Evolutionary conservation across 2,113 vertebrate genomes (phyloP).

Genomic region (Erythrolamprus reginae): DNA sequence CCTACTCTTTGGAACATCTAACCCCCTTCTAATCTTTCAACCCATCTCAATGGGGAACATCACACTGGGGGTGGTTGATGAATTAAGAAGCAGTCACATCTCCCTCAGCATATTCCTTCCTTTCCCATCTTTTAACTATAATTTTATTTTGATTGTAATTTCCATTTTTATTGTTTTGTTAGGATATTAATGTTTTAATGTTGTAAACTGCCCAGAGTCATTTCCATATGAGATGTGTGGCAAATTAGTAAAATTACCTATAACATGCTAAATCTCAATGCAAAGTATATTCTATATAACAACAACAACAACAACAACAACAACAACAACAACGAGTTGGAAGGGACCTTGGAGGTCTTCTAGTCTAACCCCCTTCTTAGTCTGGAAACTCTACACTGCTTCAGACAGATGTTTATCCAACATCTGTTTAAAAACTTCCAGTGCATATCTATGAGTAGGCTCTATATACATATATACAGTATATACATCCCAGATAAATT

Average conservation of each 20-base stretch:
- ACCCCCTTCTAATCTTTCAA: background rate
- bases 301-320: no score
- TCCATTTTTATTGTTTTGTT: background rate
- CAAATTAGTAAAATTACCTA: background rate
- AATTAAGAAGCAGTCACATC: background rate
- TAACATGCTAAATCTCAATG: background rate
- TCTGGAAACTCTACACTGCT: no score
- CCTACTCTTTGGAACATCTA: background rate
- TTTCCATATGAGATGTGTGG: background rate
- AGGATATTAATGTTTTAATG: background rate
- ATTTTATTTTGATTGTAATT: background rate
- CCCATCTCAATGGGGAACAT: background rate
- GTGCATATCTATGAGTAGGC: background rate
- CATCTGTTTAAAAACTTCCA: no score
- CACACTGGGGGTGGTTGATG: background rate
- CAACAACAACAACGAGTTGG: no score
- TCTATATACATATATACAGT: background rate
- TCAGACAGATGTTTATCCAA: no score
- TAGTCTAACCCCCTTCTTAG: no score
- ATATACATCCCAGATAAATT: no score
- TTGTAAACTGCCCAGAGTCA: background rate
- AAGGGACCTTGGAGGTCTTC: no score
- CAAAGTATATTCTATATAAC: background rate
- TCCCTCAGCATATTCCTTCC: background rate
- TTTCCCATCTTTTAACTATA: background rate